These are phyloP conservation scores for Empidonax traillii DNA, from an alignment of 2,113 vertebrate species.

Conservation along the genomic window DNA sequence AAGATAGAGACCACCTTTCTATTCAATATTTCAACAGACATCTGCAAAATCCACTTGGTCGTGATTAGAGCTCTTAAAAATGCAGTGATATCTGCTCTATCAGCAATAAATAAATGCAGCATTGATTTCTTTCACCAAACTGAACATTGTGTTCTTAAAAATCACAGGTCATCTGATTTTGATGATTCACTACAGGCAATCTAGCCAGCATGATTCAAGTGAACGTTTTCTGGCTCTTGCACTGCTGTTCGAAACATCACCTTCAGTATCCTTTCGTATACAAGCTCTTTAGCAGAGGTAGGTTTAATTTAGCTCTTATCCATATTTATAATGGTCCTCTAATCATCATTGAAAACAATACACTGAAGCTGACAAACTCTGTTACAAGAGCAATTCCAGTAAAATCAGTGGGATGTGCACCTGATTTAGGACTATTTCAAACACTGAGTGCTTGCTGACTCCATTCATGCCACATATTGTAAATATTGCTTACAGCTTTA, in stretches of 20 bases:
- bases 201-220: not conserved
- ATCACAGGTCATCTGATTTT: not conserved
- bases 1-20: not conserved
- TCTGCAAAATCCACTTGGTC: not conserved
- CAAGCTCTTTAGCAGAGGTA: not conserved
- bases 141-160: constrained; percentile 39
- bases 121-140: constrained; percentile 37
- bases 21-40: not conserved
- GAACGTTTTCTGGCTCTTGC: not conserved
- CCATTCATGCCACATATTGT: not conserved
- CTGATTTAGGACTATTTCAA: constrained; percentile 20
- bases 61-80: not conserved
- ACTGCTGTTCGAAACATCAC: not conserved
- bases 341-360: not conserved
- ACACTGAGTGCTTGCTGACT: not conserved
- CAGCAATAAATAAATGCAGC: constrained; percentile 29
- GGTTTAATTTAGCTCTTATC: not conserved
- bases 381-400: not conserved
- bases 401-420: not conserved
- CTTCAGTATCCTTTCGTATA: not conserved
- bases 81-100: not conserved
- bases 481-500: not conserved
- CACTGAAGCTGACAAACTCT: not conserved
- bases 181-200: constrained; percentile 12
- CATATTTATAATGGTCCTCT: not conserved